Conservation (phyloP, 2,797 vertebrate species). For the Esox lucius region DNA sequence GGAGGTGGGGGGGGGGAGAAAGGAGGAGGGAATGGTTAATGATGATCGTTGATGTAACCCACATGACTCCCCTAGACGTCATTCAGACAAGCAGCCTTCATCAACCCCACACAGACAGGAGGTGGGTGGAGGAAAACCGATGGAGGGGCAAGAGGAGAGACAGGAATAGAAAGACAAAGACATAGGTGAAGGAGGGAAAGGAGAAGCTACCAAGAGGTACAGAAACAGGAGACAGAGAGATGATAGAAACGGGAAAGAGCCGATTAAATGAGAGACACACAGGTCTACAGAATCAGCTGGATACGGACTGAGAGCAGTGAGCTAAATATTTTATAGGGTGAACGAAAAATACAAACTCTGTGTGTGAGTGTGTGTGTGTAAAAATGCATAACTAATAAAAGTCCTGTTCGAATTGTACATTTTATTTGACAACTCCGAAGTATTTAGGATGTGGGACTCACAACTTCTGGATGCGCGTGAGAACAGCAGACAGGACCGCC, state of each 20-base stretch:
- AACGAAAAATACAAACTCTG: neutral
- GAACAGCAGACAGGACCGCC: constrained; percentile 89
- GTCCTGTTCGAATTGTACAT: no score
- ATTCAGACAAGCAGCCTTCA: constrained; percentile 40
- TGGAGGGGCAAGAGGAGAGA: neutral
- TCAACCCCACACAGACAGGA: constrained; percentile 35
- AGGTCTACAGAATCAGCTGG: neutral
- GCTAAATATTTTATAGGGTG: neutral
- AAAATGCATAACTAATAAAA: no score
- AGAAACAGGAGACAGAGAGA: no score
- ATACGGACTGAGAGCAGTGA: neutral
- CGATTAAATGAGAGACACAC: neutral
- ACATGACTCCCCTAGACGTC: constrained; percentile 16
- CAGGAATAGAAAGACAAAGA: neutral
- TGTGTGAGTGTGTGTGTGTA: constrained; percentile 7
- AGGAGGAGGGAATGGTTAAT: neutral
- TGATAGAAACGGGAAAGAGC: neutral
- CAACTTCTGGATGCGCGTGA: constrained; percentile 97
- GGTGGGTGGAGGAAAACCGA: constrained; percentile 8
- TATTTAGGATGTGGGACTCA: constrained; percentile 69
- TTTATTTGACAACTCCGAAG: no score
- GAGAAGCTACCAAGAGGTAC: no score
- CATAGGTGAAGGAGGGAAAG: no score
- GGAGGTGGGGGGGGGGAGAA: neutral
- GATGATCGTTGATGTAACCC: constrained; percentile 13